Conservation (phyloP, 2,888 invertebrate genomes). For the Cantharis nigra region DNA sequence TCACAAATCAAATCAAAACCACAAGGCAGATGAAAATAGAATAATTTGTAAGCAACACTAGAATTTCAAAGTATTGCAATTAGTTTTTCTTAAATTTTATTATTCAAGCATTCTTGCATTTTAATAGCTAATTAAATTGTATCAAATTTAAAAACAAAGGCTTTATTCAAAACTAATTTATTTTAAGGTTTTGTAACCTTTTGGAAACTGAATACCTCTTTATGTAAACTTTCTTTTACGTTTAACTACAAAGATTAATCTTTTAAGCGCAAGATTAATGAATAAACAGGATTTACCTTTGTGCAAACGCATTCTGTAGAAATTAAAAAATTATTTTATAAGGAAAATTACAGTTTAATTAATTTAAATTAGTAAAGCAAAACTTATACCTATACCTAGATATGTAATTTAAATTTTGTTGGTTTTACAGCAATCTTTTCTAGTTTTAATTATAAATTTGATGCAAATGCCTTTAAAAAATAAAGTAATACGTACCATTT, state of each 20-base stretch:
- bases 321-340: background rate
- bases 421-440: background rate
- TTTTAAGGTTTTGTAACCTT: slow-evolving; percentile 2
- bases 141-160: slow-evolving; percentile 11
- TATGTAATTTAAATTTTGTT: background rate
- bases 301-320: slow-evolving; percentile 1
- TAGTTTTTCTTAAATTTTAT: background rate
- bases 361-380: background rate
- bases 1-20: background rate
- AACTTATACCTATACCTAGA: background rate
- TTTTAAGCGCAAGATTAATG: slow-evolving; percentile 4
- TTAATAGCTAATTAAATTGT: slow-evolving; percentile 17
- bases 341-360: slow-evolving; percentile 1
- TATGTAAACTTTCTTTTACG: slow-evolving; percentile 4
- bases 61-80: slow-evolving; percentile 6
- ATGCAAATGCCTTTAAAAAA: background rate
- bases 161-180: background rate
- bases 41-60: background rate
- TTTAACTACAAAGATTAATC: slow-evolving; percentile 5
- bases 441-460: background rate
- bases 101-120: slow-evolving; percentile 1
- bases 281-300: slow-evolving; percentile 4
- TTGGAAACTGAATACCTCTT: background rate
- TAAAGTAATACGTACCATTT: background rate
- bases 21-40: background rate